Base-by-base conservation (phyloP, 2,888 invertebrate species). In the Cyclophora punctaria region DNA sequence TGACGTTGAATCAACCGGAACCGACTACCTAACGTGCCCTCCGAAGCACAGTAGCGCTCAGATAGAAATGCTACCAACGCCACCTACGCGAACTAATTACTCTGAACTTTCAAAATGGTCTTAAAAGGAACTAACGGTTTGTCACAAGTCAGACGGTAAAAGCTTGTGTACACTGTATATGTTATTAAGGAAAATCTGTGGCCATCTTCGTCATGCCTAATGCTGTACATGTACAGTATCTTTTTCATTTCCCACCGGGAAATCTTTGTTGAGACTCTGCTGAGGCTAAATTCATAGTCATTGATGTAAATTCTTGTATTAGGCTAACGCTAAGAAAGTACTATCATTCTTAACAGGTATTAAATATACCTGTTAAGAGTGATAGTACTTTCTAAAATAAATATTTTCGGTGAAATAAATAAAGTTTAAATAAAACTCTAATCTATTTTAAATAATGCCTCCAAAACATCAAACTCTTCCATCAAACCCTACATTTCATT, bases 191-290 rank as follows among this genome's bases (percentile, higher is more conserved):
- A 20, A 20, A 20, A 20, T 20, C 20, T 20, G 20, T 20, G 4
- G 44, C 3, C 20, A 44, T 34, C 44, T 34, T 44, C 2, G 5
- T 33, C 44, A 33, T 34, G 34, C 5, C 20, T 7, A 34, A 42
- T 44, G 6, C 4, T 44, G 20, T 7, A 20, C 52, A 47, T 52
- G 55, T 44, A 34, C 33, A 44, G 34, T 44, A 33, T 44, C 20
- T 56, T 57, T 63, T 67, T 62, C 60, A 65, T 67, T 62, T 60
- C 51, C 67, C 66, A 55, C 44, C 58, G 63, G 62, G 63, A 66
- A 65, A 62, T 67, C 60, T 67, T 63, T 67, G 49, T 59, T 55
- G 51, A 47, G 55, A 58, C 53, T 59, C 56, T 58, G 20, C 60
- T 55, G 49, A 44, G 45, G 34, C 41, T 41, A 34, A 50, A 66